phyloP scores from a whole-genome alignment of 2,888 invertebrate species.

The Disparrhopalites patrizii region DNA sequence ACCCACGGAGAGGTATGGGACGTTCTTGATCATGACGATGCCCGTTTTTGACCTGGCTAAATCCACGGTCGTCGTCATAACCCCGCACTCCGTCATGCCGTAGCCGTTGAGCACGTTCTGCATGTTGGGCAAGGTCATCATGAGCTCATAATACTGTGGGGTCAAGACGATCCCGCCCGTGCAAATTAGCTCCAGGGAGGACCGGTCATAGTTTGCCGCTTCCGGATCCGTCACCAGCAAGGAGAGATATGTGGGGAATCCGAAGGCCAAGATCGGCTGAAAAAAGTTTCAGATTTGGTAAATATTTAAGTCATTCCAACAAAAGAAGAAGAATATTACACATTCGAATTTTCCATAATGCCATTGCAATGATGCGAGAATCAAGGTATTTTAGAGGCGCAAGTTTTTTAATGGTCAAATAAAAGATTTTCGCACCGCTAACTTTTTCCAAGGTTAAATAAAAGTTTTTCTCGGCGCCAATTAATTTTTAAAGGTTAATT shows the following conservation, averaged over 20 bases:
- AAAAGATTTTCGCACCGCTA: too few species aligned
- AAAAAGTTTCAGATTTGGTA: background rate
- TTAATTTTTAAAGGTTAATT: too few species aligned
- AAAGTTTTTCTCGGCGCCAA: too few species aligned
- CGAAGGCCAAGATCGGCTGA: slow-evolving; percentile 43
- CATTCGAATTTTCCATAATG: background rate
- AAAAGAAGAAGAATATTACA: background rate
- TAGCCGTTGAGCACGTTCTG: slow-evolving; percentile 38
- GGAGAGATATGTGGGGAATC: slow-evolving; percentile 42
- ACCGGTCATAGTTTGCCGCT: slow-evolving; percentile 37
- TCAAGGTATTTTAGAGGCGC: too few species aligned
- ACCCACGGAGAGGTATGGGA: slow-evolving; percentile 40
- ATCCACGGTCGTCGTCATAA: slow-evolving; percentile 44
- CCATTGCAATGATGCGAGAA: too few species aligned
- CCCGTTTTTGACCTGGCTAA: slow-evolving; percentile 19
- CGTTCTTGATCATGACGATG: slow-evolving; percentile 30
- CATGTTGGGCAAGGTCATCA: slow-evolving; percentile 40
- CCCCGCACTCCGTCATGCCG: slow-evolving; percentile 47
- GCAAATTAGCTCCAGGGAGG: slow-evolving; percentile 40
- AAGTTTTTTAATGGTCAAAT: too few species aligned
- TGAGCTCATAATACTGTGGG: slow-evolving; percentile 32
- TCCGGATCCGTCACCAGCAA: slow-evolving; percentile 40
- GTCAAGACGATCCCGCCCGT: slow-evolving; percentile 39
- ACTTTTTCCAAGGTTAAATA: too few species aligned
- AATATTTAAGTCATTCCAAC: background rate